Evolutionary conservation across 92 coral and sea anemone genomes (phyloP).

Genomic region (Diadumene lineata): DNA sequence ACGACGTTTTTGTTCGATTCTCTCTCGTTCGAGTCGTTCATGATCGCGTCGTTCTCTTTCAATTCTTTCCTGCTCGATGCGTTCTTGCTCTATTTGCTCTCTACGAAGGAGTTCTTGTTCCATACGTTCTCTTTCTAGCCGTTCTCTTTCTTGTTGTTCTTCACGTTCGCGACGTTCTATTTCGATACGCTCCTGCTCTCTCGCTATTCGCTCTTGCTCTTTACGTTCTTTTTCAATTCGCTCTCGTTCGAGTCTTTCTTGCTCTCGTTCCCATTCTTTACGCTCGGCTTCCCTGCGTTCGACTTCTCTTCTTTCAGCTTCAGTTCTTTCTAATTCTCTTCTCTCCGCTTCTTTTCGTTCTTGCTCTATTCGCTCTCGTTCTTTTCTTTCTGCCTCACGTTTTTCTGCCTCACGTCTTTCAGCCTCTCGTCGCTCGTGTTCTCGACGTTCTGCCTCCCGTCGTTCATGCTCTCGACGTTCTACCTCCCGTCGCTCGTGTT

Average conservation of each 20-base stretch:
- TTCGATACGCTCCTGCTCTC: conserved; percentile 4
- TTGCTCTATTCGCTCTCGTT: conserved; percentile 6
- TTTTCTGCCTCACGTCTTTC: conserved; percentile 10
- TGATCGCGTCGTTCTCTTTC: conserved; percentile 2
- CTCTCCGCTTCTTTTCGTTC: conserved; percentile 8
- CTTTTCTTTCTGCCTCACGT: conserved; percentile 3
- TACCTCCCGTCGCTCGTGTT: conserved; percentile 13
- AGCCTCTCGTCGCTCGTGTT: conserved; percentile 5
- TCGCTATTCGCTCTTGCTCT: conserved; percentile 15
- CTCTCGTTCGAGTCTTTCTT: conserved; percentile 13
- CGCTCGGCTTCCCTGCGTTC: conserved; percentile 2
- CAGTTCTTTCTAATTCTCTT: conserved; percentile 14
- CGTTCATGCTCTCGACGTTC: conserved; percentile 19
- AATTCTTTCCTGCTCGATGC: conserved; percentile 7
- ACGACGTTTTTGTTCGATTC: conserved; percentile 4
- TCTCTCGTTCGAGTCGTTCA: conserved; percentile 17
- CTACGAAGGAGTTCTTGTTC: not conserved
- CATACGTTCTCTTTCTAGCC: conserved; percentile 12
- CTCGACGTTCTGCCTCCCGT: conserved; percentile 11
- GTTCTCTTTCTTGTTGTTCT: conserved; percentile 9
- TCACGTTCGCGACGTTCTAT: conserved; percentile 3
- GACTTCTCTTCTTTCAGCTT: not conserved
- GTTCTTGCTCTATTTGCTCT: conserved; percentile 13
- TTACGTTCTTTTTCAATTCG: conserved; percentile 13
- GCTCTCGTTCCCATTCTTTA: conserved; percentile 10